Evolutionary conservation across 2,113 vertebrate genomes (phyloP).

Genomic region (Dolichallabes microphthalmus): DNA sequence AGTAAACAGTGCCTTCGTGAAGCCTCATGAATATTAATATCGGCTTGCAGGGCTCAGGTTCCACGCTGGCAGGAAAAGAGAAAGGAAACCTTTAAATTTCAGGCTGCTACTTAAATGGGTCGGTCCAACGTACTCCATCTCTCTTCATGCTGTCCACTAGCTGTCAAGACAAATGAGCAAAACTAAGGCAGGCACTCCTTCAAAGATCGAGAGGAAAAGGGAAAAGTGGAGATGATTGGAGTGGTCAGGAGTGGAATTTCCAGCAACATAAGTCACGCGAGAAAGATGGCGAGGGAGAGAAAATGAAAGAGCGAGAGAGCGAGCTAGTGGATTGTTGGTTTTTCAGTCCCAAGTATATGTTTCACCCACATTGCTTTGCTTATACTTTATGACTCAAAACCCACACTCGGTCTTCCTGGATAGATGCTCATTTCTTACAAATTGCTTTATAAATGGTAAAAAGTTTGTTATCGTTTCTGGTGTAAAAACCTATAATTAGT

Average conservation of each 20-base stretch:
- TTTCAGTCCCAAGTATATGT: slow-evolving; percentile 31
- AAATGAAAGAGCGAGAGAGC: neutral
- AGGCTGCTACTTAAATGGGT: slow-evolving; percentile 23
- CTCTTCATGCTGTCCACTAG: slow-evolving; percentile 34
- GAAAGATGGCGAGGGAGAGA: slow-evolving; percentile 19
- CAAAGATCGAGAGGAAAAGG: slow-evolving; percentile 30
- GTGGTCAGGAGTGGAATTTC: slow-evolving; percentile 49
- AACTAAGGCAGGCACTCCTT: slow-evolving; percentile 34
- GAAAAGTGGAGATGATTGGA: slow-evolving; percentile 49
- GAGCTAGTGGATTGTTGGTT: slow-evolving; percentile 3
- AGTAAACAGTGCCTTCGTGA: neutral
- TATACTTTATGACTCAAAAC: slow-evolving; percentile 38
- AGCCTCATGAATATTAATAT: slow-evolving; percentile 28
- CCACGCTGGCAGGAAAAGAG: neutral
- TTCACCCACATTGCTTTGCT: slow-evolving; percentile 40
- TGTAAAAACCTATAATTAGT: slow-evolving; percentile 42
- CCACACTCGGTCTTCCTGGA: slow-evolving; percentile 16
- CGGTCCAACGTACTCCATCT: slow-evolving; percentile 26
- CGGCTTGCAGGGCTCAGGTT: neutral
- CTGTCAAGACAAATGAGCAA: slow-evolving; percentile 33
- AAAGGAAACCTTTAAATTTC: slow-evolving; percentile 6
- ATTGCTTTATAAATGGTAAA: slow-evolving; percentile 48
- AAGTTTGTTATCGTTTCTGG: slow-evolving; percentile 29
- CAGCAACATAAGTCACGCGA: slow-evolving; percentile 44
- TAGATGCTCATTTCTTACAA: slow-evolving; percentile 52